These are phyloP conservation scores for Taenaris catops DNA, from an alignment of 2,888 invertebrate genomes.

Conservation along the genomic window DNA sequence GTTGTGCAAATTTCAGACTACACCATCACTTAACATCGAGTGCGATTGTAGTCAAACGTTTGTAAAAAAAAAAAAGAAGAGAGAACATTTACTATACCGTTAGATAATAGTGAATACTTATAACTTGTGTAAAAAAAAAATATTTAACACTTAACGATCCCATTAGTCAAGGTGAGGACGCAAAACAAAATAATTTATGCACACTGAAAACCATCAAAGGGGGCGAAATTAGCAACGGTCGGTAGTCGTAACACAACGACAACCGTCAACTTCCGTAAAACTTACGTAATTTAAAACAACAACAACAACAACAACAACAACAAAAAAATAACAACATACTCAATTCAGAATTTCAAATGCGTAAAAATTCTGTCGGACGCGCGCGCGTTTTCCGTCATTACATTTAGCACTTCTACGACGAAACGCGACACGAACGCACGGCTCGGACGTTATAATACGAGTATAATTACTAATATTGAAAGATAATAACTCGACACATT, in stretches of 20 bases:
- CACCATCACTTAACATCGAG: no score
- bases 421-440: slow-evolving; percentile 29
- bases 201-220: slow-evolving; percentile 27
- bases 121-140: slow-evolving; percentile 13
- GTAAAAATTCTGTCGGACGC: slow-evolving; percentile 17
- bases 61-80: no score
- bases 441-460: slow-evolving; percentile 28
- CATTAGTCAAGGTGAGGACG: slow-evolving; percentile 22
- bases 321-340: slow-evolving; percentile 57
- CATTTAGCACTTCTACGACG: slow-evolving; percentile 7
- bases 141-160: slow-evolving; percentile 11
- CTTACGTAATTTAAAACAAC: slow-evolving; percentile 32
- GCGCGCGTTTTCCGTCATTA: slow-evolving; percentile 23
- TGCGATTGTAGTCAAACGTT: no score
- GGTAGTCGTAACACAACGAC: slow-evolving; percentile 15
- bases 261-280: slow-evolving; percentile 18
- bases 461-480: no score
- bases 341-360: slow-evolving; percentile 42
- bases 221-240: slow-evolving; percentile 36
- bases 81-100: not conserved
- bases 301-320: no score
- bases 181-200: slow-evolving; percentile 29
- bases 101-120: slow-evolving; percentile 1
- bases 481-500: no score
- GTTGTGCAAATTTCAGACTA: no score